These are phyloP conservation scores for Emys orbicularis DNA, from an alignment of 2,797 vertebrate genomes.

Conservation along the genomic window DNA sequence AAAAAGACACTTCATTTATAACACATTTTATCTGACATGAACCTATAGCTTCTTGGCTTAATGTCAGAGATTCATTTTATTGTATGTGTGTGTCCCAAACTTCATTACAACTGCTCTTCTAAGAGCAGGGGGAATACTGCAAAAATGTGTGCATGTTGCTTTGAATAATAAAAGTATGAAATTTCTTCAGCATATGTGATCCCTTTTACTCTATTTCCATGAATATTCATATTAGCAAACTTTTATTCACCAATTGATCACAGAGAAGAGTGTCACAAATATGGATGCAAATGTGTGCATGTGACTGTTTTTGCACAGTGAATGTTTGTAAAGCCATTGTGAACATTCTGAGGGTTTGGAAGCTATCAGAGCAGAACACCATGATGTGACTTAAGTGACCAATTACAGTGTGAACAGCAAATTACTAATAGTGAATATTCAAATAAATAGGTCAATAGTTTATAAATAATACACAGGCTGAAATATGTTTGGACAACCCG, in stretches of 20 bases:
- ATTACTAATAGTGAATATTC: background rate
- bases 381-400: background rate
- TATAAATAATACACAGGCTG: background rate
- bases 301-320: background rate
- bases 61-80: background rate
- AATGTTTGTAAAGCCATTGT: background rate
- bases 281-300: background rate
- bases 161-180: conserved; percentile 16
- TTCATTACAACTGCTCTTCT: background rate
- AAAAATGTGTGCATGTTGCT: background rate
- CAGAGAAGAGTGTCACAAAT: background rate
- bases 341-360: background rate
- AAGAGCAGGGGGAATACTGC: background rate
- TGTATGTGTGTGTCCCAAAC: background rate
- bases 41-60: background rate
- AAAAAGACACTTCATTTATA: background rate
- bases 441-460: background rate
- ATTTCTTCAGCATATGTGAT: background rate
- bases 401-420: background rate
- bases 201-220: background rate
- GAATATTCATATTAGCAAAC: background rate
- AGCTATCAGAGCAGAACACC: background rate
- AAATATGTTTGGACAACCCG: background rate
- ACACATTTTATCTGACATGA: background rate
- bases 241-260: background rate